Base-by-base conservation (phyloP, 2,888 invertebrate genomes). In the Phyllotreta cruciferae region DNA sequence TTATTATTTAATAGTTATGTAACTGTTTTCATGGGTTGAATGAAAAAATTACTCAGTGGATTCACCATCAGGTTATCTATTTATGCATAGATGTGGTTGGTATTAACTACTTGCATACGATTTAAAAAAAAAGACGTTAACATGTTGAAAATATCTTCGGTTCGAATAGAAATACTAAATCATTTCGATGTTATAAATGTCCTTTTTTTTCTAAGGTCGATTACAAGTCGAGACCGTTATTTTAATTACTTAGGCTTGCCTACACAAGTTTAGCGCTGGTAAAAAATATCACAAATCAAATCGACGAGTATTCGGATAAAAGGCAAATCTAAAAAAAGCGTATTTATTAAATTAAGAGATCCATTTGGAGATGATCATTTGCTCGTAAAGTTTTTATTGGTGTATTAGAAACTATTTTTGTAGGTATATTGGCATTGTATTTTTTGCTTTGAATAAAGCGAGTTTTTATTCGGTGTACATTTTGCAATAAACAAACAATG, bases 181-280 rank as follows among this genome's bases (percentile, higher is more conserved):
- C 39, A 53, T 53, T 13, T 53, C 36, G 13, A 53, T 53, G 53
- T 13, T 39, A 53, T 39, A 39, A 39, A 53, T 53, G 36, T 53
- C 38, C 39, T 39, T 14, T 53, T n/a, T 53, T 53, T 24, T 37
- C 35, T 53, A 13, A 53, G 53, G 53, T 53, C 53, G 53, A 53
- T 53, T 52, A 53, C 39, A 53, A 53, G 9, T 39, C 39, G 13
- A 39, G 36, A 53, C 53, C 53, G 53, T 53, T 53, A 53, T 53
- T 53, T 53, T 53, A 53, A 53, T 53, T 53, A 53, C 53, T 14
- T 36, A 39, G 52, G 6, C 52, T 52, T 52, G 36, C 52, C 52
- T 52, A 52, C 52, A 35, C 52, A 52, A 10, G 13, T 52, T 52
- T 52, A 52, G 8, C 37, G 37, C 37, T 6, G 6, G 11, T 14